phyloP scores from a whole-genome alignment of 2,797 vertebrate genomes.

The Pseudomugil tenellus region DNA sequence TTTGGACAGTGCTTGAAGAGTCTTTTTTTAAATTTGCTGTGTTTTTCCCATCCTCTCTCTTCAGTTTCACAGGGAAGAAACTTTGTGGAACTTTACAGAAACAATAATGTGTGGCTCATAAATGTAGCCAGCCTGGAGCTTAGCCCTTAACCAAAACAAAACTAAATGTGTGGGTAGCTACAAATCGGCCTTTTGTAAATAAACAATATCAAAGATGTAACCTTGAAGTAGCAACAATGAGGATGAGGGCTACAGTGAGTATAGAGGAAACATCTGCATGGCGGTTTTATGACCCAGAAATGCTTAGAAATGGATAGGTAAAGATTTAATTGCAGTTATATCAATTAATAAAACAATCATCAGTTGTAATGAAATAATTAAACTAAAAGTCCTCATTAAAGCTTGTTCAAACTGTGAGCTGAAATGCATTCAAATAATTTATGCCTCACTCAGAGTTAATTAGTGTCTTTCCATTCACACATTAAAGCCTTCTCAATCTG shows the following conservation, averaged over 20 bases:
- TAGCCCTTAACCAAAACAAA: constrained; percentile 66
- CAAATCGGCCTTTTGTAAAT: constrained; percentile 64
- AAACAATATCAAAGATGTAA: constrained; percentile 70
- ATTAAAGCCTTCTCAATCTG: constrained; percentile 26
- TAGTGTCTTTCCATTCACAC: constrained; percentile 30
- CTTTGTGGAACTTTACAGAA: constrained; percentile 49
- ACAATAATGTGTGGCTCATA: constrained; percentile 13
- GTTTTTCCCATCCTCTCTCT: not conserved
- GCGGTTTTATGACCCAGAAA: not conserved
- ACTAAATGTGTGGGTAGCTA: constrained; percentile 58
- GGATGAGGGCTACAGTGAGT: constrained; percentile 40
- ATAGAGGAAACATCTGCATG: constrained; percentile 37
- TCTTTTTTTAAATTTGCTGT: too few relatives aligned
- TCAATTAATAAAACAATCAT: constrained; percentile 9
- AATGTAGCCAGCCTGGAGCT: constrained; percentile 57
- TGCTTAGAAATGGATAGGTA: not conserved
- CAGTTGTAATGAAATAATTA: constrained; percentile 5
- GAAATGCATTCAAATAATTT: constrained; percentile 29
- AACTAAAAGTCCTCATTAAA: constrained; percentile 22
- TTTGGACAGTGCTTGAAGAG: too few relatives aligned
- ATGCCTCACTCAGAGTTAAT: constrained; percentile 9
- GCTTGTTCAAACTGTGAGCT: constrained; percentile 4
- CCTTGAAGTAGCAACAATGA: constrained; percentile 58
- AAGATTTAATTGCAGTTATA: not conserved
- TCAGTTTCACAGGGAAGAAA: not conserved